These are phyloP conservation scores for Chunga burmeisteri DNA, from an alignment of 2,113 vertebrate genomes.

Conservation along the genomic window DNA sequence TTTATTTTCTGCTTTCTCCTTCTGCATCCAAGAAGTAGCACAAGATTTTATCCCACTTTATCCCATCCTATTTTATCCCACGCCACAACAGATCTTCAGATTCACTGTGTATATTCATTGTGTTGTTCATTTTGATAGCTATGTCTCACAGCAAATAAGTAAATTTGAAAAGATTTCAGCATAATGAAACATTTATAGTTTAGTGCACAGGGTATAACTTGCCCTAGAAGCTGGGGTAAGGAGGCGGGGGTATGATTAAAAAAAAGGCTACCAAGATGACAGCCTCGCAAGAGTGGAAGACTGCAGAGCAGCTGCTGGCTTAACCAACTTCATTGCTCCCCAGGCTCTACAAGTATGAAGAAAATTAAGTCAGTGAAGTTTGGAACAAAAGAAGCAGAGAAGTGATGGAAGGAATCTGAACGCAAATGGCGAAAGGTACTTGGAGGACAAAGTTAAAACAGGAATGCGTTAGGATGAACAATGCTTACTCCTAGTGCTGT, in stretches of 20 bases:
- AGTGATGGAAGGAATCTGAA: neutral
- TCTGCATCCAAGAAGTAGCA: neutral
- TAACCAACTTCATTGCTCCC: neutral
- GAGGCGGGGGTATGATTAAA: neutral
- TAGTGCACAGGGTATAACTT: neutral
- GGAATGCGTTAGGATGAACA: neutral
- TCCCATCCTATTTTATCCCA: neutral
- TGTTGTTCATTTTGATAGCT: neutral
- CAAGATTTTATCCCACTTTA: neutral
- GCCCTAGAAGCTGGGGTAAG: neutral
- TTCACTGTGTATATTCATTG: neutral
- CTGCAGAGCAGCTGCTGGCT: neutral
- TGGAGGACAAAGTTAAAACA: neutral
- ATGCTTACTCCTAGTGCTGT: neutral
- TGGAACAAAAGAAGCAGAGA: neutral
- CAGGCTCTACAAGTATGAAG: neutral
- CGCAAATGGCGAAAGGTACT: accelerated
- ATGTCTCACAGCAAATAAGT: neutral
- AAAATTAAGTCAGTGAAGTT: neutral
- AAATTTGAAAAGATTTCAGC: neutral
- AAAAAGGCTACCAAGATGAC: neutral
- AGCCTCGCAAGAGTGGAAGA: neutral
- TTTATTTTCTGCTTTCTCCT: neutral
- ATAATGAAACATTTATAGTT: neutral
- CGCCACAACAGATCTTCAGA: neutral